A percentile compares a stretch with the other conserved stretches of the same genome.
phyloP scores from a whole-genome alignment of 2,797 vertebrate genomes.

The Vespertilio murinus region DNA sequence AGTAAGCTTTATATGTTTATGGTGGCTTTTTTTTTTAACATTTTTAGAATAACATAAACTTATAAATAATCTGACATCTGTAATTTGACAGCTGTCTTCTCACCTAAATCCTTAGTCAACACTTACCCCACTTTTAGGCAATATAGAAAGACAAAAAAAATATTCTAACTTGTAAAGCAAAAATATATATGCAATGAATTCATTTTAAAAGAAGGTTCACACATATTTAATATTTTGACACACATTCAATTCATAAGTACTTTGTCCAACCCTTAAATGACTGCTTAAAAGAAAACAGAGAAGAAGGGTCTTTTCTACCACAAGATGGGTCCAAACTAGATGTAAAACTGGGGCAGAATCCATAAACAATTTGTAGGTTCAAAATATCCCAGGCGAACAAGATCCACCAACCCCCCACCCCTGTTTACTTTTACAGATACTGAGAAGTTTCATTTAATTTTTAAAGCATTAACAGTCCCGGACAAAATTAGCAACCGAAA shows the following conservation, averaged over 20 bases:
- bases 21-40: neutral
- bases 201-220: neutral
- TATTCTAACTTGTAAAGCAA: neutral
- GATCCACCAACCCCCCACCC: neutral
- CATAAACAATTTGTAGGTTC: neutral
- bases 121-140: neutral
- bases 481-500: neutral
- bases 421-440: conserved; percentile 14
- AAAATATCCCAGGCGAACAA: neutral
- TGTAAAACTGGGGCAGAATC: neutral
- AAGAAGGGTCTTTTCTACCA: neutral
- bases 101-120: conserved; percentile 13
- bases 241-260: neutral
- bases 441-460: conserved; percentile 17
- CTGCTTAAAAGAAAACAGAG: neutral
- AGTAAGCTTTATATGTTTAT: neutral
- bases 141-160: neutral
- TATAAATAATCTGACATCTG: conserved; percentile 34
- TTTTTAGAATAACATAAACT: conserved; percentile 35
- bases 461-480: neutral
- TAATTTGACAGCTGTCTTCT: conserved; percentile 39
- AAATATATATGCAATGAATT: neutral
- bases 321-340: neutral
- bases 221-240: neutral
- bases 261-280: neutral